Evolutionary conservation across 2,888 invertebrate genomes (phyloP).

Genomic region (Habrosyne pyritoides): DNA sequence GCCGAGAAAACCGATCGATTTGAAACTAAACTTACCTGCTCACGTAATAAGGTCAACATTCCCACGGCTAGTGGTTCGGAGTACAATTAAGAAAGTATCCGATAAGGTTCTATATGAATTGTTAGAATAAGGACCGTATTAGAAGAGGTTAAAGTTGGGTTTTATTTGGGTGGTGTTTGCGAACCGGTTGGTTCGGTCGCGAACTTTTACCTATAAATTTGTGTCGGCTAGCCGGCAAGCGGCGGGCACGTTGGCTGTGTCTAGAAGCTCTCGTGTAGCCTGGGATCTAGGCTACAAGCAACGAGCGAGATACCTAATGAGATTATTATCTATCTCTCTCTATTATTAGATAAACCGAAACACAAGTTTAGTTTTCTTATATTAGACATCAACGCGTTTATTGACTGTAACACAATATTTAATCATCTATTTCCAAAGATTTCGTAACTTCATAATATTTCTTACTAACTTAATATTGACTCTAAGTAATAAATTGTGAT

Average conservation of each 20-base stretch:
- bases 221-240: constrained; percentile 75
- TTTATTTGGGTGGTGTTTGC: constrained; percentile 43
- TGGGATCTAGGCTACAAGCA: constrained; percentile 50
- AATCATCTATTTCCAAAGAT: too few species aligned
- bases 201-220: constrained; percentile 84
- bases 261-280: constrained; percentile 63
- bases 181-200: constrained; percentile 79
- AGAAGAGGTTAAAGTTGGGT: constrained; percentile 50
- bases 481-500: not conserved
- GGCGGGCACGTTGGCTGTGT: constrained; percentile 56
- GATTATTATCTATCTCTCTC: constrained; percentile 14
- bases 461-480: too few species aligned
- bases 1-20: constrained; percentile 67
- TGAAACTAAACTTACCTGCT: constrained; percentile 58
- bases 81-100: constrained; percentile 83
- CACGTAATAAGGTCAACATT: constrained; percentile 71
- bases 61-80: constrained; percentile 58
- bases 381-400: constrained; percentile 1
- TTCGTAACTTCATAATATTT: too few species aligned
- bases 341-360: not conserved
- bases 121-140: constrained; percentile 58
- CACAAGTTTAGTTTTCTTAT: not conserved
- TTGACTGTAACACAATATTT: too few species aligned
- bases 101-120: constrained; percentile 56
- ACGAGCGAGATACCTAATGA: constrained; percentile 25